Percentiles rank a stretch among this genome's conserved stretches.
phyloP scores from a whole-genome alignment of 92 coral and sea anemone genomes.

The Metridium senile region DNA sequence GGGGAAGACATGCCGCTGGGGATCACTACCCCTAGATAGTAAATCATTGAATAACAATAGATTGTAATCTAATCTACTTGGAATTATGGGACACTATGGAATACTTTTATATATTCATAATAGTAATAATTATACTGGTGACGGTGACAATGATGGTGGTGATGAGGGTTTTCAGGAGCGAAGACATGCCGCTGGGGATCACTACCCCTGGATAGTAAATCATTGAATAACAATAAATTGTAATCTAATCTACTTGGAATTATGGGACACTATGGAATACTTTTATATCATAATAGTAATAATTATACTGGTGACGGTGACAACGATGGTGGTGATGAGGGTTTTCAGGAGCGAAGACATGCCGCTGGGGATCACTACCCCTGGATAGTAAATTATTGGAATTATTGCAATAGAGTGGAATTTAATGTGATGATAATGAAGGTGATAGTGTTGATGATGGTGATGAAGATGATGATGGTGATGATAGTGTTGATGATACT shows the following conservation, averaged over 20 bases:
- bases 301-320: not conserved
- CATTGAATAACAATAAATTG: too few relatives aligned
- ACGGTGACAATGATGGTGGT: not conserved
- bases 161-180: conserved; percentile 50
- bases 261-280: not conserved
- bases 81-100: not conserved
- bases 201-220: too few relatives aligned
- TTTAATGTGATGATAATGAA: too few relatives aligned
- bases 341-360: conserved; percentile 44
- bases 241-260: not conserved
- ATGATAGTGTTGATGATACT: too few relatives aligned
- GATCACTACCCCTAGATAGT: conserved; percentile 31
- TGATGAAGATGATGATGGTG: too few relatives aligned
- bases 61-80: not conserved
- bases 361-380: conserved; percentile 27
- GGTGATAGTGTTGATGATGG: too few relatives aligned
- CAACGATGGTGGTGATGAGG: conserved; percentile 25
- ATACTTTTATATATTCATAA: not conserved
- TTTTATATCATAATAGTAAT: not conserved
- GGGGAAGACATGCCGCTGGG: conserved; percentile 34
- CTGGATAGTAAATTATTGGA: too few relatives aligned
- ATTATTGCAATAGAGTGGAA: too few relatives aligned
- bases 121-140: not conserved
- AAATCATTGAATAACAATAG: too few relatives aligned
- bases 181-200: conserved; percentile 36